Conservation (phyloP, 2,113 vertebrate species). For the Rana temporaria region DNA sequence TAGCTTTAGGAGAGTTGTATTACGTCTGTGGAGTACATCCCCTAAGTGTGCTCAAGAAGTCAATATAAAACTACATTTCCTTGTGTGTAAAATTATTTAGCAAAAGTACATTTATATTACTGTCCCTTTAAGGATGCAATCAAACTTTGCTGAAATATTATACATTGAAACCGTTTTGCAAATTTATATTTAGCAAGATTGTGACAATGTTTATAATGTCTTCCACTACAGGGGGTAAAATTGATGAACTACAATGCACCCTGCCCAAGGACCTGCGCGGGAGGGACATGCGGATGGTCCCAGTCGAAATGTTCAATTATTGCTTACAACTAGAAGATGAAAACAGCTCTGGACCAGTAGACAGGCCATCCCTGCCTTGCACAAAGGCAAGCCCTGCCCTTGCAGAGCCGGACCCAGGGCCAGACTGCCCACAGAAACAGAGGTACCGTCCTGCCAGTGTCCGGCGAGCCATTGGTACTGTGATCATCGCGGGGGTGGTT, state of each 20-base stretch:
- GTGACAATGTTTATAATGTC: constrained; percentile 15
- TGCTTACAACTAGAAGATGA: constrained; percentile 94
- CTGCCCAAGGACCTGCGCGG: constrained; percentile 96
- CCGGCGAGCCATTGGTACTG: constrained; percentile 93
- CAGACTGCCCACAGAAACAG: constrained; percentile 79
- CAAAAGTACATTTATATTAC: too few species aligned
- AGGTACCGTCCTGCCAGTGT: constrained; percentile 90
- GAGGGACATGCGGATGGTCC: constrained; percentile 92
- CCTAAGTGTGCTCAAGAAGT: too few species aligned
- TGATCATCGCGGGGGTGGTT: constrained; percentile 94
- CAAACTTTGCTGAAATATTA: too few species aligned
- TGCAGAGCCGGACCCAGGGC: constrained; percentile 72
- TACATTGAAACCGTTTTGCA: too few species aligned
- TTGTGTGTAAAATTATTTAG: too few species aligned
- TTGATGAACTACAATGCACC: constrained; percentile 95
- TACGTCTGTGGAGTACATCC: too few species aligned
- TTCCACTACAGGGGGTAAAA: constrained; percentile 82
- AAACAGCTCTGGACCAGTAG: constrained; percentile 77
- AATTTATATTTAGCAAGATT: too few species aligned
- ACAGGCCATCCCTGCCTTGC: constrained; percentile 82
- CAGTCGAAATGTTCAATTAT: constrained; percentile 98
- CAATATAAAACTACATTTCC: too few species aligned
- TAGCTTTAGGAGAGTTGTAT: too few species aligned
- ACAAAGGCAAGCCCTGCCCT: constrained; percentile 74
- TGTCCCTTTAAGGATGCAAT: too few species aligned